These are phyloP conservation scores for Protodeltote pygarga DNA, from an alignment of 2,888 invertebrate species.

Conservation along the genomic window DNA sequence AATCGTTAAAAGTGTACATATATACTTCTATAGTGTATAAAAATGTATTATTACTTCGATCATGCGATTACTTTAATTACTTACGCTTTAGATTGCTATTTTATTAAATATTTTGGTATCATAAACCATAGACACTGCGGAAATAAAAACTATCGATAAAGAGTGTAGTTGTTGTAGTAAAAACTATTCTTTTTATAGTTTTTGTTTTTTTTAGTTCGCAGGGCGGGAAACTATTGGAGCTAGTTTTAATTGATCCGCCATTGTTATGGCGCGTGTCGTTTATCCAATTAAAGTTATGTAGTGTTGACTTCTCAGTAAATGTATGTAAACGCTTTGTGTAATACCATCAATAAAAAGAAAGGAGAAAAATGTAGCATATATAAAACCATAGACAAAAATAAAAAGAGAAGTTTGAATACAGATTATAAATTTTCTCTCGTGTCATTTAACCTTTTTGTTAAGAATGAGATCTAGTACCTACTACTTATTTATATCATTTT, in stretches of 20 bases:
- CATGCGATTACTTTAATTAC: too few species aligned
- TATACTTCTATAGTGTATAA: too few species aligned
- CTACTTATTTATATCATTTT: too few species aligned
- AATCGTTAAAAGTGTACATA: too few species aligned
- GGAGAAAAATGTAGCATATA: too few species aligned
- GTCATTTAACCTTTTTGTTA: too few species aligned
- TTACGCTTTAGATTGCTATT: not conserved
- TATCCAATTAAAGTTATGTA: constrained; percentile 43
- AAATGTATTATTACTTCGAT: too few species aligned
- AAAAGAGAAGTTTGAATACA: too few species aligned
- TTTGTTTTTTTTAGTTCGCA: constrained; percentile 13
- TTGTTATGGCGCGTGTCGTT: constrained; percentile 41
- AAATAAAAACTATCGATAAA: constrained; percentile 24
- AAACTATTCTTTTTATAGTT: constrained; percentile 22
- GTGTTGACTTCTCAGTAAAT: constrained; percentile 26
- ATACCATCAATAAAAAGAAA: too few species aligned
- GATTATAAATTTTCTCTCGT: too few species aligned
- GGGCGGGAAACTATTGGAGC: constrained; percentile 28
- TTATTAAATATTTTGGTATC: constrained; percentile 3
- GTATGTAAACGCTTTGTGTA: constrained; percentile 16
- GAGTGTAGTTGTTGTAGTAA: constrained; percentile 10
- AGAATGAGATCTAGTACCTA: too few species aligned
- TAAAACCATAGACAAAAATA: constrained; percentile 14
- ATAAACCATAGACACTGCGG: constrained; percentile 13
- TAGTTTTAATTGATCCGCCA: constrained; percentile 43